These are phyloP conservation scores for Troides oblongomaculatus DNA, from an alignment of 2,888 invertebrate genomes.

Conservation along the genomic window DNA sequence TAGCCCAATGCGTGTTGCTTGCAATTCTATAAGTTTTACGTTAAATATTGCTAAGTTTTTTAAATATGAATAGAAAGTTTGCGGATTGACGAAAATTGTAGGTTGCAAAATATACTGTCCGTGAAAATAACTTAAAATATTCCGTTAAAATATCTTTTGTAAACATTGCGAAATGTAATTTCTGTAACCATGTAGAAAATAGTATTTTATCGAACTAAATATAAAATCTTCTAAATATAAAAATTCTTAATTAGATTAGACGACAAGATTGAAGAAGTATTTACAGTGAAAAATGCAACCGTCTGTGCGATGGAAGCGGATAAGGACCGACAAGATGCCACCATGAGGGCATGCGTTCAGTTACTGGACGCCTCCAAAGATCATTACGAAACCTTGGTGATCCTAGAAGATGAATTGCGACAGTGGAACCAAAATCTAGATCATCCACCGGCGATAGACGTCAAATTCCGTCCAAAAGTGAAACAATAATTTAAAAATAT, in stretches of 20 bases:
- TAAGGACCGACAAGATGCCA: conserved; percentile 52
- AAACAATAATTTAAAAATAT: conserved; percentile 29
- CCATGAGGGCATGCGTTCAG: conserved; percentile 55
- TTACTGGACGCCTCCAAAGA: conserved; percentile 63
- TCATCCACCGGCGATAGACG: conserved; percentile 59
- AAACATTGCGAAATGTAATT: no score
- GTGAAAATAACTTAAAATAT: no score
- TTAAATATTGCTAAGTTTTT: no score
- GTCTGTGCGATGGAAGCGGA: conserved; percentile 58
- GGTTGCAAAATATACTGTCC: no score
- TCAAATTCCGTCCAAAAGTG: conserved; percentile 39
- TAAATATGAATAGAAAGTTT: no score
- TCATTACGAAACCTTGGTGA: conserved; percentile 64
- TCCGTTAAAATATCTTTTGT: no score
- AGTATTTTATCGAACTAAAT: no score
- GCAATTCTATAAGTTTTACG: no score
- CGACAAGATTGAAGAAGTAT: conserved; percentile 63
- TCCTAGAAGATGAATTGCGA: conserved; percentile 60
- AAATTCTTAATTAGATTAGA: conserved; percentile 42
- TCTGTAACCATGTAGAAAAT: no score
- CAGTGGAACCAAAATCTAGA: conserved; percentile 41
- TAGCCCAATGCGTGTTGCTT: no score
- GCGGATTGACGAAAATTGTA: no score
- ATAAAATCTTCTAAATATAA: no score
- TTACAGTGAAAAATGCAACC: conserved; percentile 56